Base-by-base conservation (phyloP, 2,888 invertebrate genomes). In the Elmis aenea region DNA sequence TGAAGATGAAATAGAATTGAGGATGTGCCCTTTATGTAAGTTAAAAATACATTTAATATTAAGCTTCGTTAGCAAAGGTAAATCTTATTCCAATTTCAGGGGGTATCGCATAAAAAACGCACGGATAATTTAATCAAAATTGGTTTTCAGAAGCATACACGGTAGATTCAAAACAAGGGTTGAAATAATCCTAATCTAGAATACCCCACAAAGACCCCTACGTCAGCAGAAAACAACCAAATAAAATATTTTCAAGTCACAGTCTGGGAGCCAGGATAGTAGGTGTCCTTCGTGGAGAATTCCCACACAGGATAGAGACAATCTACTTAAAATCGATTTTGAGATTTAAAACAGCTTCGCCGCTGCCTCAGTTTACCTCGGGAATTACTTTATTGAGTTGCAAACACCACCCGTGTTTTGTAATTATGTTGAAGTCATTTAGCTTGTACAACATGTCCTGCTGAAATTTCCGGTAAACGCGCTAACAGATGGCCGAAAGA, bases 341-440 rank as follows among this genome's bases (percentile, higher is more conserved):
- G 22, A 21, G 12, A 28, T 35, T 28, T 35, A 30, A 33, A 36
- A 33, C 32, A 24, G 25, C 31, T 38, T 27, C 23, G 11, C 14
- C 24, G 18, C 26, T 18, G 27, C 32, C 18, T 28, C 11, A 32
- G 31, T 39, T 29, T 34, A 25, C 30, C 30, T 11, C 39, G 28
- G 33, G 32, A 42, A 39, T 42, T 31, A 32, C 39, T 39, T 38
- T 34, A 39, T 42, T 39, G 30, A 26, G 25, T 31, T 31, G 24
- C 14, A 11, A 28, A 31, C 20, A 28, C 26, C 33, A 32, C 27
- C 31, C 14, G 26, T 33, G 26, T 30, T 37, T 30, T 31, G 31
- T 31, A 37, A 33, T 24, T 33, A 33, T 38, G 33, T 15, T 28
- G 27, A 38, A 37, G 30, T 37, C 26, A 31, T 33, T 33, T 24